These are phyloP conservation scores for Atherinosoma microstoma DNA, from an alignment of 2,797 vertebrate genomes.

Conservation along the genomic window DNA sequence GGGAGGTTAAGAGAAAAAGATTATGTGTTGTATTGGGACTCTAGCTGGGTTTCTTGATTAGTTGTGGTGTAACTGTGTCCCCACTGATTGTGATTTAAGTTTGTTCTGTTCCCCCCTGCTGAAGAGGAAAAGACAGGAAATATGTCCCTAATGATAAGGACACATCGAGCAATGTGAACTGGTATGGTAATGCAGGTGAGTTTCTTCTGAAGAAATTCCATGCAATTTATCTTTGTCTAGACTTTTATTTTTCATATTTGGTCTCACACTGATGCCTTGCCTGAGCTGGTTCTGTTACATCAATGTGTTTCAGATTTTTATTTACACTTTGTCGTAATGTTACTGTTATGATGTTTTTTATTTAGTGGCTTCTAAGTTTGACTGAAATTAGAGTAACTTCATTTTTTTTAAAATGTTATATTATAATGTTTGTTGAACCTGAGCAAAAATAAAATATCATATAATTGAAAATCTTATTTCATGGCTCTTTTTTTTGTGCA, in stretches of 20 bases:
- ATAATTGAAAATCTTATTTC: background rate
- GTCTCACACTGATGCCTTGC: background rate
- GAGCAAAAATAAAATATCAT: background rate
- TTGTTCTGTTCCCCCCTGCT: constrained; percentile 1
- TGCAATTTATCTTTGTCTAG: background rate
- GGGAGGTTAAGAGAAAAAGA: background rate
- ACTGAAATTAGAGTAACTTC: background rate
- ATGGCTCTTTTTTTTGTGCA: background rate
- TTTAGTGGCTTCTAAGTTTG: background rate
- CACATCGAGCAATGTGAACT: background rate
- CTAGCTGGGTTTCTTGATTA: constrained; percentile 1
- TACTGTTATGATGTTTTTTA: background rate
- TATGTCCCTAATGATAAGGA: background rate
- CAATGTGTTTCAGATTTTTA: background rate
- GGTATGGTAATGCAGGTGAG: background rate
- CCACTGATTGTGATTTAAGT: background rate
- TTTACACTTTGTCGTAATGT: background rate
- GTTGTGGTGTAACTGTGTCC: background rate
- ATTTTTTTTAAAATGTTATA: no score
- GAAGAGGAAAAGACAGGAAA: background rate
- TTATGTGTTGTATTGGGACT: background rate
- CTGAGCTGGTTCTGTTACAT: background rate
- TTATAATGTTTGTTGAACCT: background rate
- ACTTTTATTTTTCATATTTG: background rate
- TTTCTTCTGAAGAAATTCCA: background rate